Conservation (phyloP, 2,888 invertebrate genomes). For the Neuroscelio doddi region DNA sequence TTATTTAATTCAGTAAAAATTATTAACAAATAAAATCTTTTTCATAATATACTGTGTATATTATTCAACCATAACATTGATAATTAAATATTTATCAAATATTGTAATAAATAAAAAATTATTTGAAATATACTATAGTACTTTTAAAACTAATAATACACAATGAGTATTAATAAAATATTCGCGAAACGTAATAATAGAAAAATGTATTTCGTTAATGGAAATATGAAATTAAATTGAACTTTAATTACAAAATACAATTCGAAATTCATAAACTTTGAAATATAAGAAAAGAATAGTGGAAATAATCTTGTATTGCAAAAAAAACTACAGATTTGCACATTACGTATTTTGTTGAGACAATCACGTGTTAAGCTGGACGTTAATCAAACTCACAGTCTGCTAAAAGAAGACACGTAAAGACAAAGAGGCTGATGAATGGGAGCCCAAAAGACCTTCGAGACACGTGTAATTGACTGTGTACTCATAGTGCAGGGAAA, state of each 20-base stretch:
- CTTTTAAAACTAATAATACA: too few species aligned
- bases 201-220: not conserved
- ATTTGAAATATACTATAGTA: too few species aligned
- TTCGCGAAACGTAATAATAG: not conserved
- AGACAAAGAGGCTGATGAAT: constrained; percentile 4
- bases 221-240: not conserved
- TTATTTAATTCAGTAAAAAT: too few species aligned
- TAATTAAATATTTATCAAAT: too few species aligned
- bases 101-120: too few species aligned
- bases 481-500: constrained; percentile 16
- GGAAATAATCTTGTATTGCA: too few species aligned
- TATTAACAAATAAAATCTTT: too few species aligned
- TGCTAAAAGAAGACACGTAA: not conserved
- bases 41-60: too few species aligned
- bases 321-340: not conserved
- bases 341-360: not conserved
- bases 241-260: not conserved
- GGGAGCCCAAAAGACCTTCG: constrained; percentile 13
- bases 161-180: too few species aligned
- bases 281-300: not conserved
- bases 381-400: not conserved
- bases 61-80: too few species aligned
- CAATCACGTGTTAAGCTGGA: not conserved
- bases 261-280: not conserved
- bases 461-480: constrained; percentile 19